Percentiles rank a stretch among this genome's conserved stretches.
Evolutionary conservation across 2,113 vertebrate genomes (phyloP).

Genomic region (Marmota monax): DNA sequence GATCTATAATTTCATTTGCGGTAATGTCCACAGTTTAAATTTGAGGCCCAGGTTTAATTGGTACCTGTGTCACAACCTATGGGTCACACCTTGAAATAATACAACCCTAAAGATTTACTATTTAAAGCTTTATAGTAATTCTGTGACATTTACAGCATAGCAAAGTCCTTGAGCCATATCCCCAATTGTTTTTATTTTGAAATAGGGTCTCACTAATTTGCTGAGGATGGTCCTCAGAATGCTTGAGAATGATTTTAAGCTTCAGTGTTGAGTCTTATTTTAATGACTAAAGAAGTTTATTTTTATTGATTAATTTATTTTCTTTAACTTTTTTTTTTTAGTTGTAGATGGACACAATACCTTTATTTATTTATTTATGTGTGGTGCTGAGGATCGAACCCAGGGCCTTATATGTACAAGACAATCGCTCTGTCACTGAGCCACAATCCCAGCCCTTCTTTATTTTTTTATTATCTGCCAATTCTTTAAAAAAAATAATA

Average conservation of each 20-base stretch:
- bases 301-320: background rate
- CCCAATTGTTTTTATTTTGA: too few species aligned
- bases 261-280: background rate
- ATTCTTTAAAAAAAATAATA: background rate
- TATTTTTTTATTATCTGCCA: background rate
- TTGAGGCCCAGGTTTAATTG: background rate
- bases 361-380: too few species aligned
- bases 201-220: too few species aligned
- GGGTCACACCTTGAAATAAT: background rate
- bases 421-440: too few species aligned
- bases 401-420: too few species aligned
- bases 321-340: too few species aligned
- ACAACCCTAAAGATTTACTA: background rate
- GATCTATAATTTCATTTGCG: background rate
- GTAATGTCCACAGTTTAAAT: background rate
- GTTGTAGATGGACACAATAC: too few species aligned
- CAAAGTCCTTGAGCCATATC: background rate
- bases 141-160: background rate
- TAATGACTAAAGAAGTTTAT: background rate
- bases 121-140: background rate
- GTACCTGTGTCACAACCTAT: background rate
- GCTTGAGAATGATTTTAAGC: background rate
- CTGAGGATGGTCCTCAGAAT: too few species aligned
- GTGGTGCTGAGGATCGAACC: too few species aligned
- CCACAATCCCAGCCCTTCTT: background rate